Evolutionary conservation across 2,113 vertebrate genomes (phyloP).

Genomic region (Pardalotus punctatus): DNA sequence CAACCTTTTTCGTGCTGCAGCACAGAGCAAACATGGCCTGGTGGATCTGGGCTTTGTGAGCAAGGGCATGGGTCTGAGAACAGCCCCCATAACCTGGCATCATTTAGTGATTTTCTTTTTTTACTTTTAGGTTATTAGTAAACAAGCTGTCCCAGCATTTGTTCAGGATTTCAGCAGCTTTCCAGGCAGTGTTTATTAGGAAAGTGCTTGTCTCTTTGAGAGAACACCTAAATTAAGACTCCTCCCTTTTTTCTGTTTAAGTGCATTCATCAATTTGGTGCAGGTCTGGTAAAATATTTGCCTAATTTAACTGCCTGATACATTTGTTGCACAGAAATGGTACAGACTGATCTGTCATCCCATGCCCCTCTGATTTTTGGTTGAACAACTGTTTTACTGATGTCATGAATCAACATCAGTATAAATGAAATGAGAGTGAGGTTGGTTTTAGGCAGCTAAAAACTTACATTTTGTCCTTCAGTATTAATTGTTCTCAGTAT

Average conservation of each 20-base stretch:
- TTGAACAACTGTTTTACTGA: not conserved
- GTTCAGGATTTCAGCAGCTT: not conserved
- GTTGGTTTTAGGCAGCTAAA: not conserved
- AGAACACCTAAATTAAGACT: not conserved
- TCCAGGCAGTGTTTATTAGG: not conserved
- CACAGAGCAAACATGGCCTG: not conserved
- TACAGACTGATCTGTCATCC: not conserved
- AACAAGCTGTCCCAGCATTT: not conserved
- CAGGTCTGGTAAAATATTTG: not conserved
- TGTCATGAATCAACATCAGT: not conserved
- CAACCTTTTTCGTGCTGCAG: not conserved
- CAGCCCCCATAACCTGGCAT: not conserved
- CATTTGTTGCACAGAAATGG: not conserved
- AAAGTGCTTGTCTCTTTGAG: not conserved
- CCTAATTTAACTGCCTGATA: not conserved
- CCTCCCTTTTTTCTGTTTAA: not conserved
- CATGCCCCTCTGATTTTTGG: not conserved
- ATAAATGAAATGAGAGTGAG: not conserved
- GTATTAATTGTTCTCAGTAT: not conserved
- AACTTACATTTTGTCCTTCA: not conserved
- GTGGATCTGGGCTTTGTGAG: not conserved
- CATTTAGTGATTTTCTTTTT: not conserved
- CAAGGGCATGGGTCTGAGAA: not conserved
- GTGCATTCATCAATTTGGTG: not conserved
- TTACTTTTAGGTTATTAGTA: rapidly evolving